phyloP scores from a whole-genome alignment of 2,113 vertebrate species.

The Damaliscus lunatus region DNA sequence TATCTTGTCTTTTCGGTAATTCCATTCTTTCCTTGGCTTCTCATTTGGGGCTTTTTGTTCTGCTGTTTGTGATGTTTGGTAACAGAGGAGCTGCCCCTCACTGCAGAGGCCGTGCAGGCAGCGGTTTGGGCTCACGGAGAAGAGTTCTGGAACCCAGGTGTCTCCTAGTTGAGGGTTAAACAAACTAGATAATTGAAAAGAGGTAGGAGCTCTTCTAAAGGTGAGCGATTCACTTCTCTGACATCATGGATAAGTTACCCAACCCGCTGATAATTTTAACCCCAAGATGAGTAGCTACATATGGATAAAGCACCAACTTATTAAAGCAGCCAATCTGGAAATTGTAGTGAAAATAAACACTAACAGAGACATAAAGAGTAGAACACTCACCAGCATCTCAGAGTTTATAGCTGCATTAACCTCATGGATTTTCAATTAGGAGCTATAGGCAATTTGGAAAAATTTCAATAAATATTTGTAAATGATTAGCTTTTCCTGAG shows the following conservation, averaged over 20 bases:
- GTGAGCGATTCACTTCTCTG: no score
- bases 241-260: not conserved
- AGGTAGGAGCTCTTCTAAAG: not conserved
- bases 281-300: not conserved
- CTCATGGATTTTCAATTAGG: not conserved
- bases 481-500: not conserved
- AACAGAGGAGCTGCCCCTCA: not conserved
- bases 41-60: not conserved
- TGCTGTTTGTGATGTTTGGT: not conserved
- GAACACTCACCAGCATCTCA: not conserved
- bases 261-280: not conserved
- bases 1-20: not conserved
- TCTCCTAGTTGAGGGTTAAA: not conserved
- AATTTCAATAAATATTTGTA: not conserved
- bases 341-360: not conserved
- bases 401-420: no score
- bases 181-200: not conserved
- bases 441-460: not conserved
- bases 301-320: not conserved
- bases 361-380: not conserved
- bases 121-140: not conserved
- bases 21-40: not conserved
- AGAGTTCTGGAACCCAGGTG: not conserved
- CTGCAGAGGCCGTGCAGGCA: rapidly evolving
- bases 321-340: no score